Base-by-base conservation (phyloP, 1,140 invertebrate genomes). In the Drosophila elegans region DNA sequence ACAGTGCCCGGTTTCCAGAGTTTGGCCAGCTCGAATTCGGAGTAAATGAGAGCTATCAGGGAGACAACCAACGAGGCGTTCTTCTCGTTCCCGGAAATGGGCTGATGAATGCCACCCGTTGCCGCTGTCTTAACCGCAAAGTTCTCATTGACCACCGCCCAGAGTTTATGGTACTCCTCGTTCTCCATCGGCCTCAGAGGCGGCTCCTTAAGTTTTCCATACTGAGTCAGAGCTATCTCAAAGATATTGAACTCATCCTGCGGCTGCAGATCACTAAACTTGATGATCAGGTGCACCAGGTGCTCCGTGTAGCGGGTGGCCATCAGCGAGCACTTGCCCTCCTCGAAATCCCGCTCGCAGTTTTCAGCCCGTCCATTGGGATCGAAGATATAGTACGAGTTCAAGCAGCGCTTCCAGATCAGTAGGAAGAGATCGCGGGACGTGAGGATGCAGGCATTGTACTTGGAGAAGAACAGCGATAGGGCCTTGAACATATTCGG, bases 371-470 rank as follows among this genome's bases (percentile, higher is more conserved):
- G 67, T 0, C 91, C 91, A 59, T 92, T 90, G 2, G 91, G 86
- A 81, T 92, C 91, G 13, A 92, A 92, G 27, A 92, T 91, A 21
- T 90, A 92, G 52, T 63, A 92, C 0, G 80, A 86, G 34, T 92
- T 81, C 0, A 66, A 32, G 51, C 91, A 92, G 3, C 86, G 85
- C 49, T 92, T 92, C 89, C 91, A 92, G 29, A 92, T 92, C 11
- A 92, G 39, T 48, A 92, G 49, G 25, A 67, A 92, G n/a, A 91
- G 56, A 36, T 88, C 84, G 0, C 82, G 72, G 0, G 84, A 81
- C 0, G 68, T 64, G 3, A 92, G 73, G 0, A 92, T 80, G 57
- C 85, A 88, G n/a, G 91, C 90, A 42, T 90, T 91, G 21, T 74
- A 91, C 25, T 79, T 89, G 9, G 76, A 68, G 27, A 92, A 92